These are phyloP conservation scores for Mythimna pallens DNA, from an alignment of 2,888 invertebrate genomes.

Conservation along the genomic window DNA sequence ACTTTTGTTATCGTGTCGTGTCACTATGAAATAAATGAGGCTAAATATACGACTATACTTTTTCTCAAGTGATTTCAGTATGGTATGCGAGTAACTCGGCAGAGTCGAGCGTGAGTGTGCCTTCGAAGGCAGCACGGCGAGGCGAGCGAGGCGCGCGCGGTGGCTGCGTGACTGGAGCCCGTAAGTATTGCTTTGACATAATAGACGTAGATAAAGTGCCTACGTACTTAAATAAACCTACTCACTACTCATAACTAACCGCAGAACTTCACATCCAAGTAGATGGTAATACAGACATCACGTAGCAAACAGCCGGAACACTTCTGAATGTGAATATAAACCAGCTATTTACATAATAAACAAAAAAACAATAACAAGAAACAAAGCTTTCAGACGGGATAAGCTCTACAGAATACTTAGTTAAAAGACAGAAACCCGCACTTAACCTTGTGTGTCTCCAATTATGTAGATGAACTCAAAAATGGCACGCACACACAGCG, in stretches of 20 bases:
- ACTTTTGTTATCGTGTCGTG: slow-evolving; percentile 2
- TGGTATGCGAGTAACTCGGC: not conserved
- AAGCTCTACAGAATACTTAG: slow-evolving; percentile 38
- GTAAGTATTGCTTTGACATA: slow-evolving; percentile 79
- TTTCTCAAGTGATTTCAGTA: not conserved
- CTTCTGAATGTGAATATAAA: slow-evolving; percentile 20
- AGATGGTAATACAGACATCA: not conserved
- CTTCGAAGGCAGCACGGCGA: slow-evolving; percentile 60
- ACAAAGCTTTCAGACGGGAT: slow-evolving; percentile 39
- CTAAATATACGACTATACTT: not conserved
- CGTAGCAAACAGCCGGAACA: slow-evolving; percentile 6
- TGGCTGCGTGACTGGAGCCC: slow-evolving; percentile 75
- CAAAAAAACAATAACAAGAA: slow-evolving; percentile 44
- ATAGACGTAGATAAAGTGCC: slow-evolving; percentile 69
- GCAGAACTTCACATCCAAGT: slow-evolving; percentile 7
- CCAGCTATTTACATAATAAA: slow-evolving; percentile 21
- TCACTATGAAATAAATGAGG: not conserved
- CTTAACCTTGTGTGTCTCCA: slow-evolving; percentile 47
- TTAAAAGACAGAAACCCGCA: slow-evolving; percentile 37
- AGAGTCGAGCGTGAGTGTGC: not conserved
- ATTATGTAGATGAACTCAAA: slow-evolving; percentile 60
- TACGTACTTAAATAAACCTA: slow-evolving; percentile 46
- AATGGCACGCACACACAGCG: slow-evolving; percentile 37
- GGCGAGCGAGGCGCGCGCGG: slow-evolving; percentile 63
- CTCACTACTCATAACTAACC: slow-evolving; percentile 27